Base-by-base conservation (phyloP, 2,113 vertebrate genomes). In the Mixornis gularis region DNA sequence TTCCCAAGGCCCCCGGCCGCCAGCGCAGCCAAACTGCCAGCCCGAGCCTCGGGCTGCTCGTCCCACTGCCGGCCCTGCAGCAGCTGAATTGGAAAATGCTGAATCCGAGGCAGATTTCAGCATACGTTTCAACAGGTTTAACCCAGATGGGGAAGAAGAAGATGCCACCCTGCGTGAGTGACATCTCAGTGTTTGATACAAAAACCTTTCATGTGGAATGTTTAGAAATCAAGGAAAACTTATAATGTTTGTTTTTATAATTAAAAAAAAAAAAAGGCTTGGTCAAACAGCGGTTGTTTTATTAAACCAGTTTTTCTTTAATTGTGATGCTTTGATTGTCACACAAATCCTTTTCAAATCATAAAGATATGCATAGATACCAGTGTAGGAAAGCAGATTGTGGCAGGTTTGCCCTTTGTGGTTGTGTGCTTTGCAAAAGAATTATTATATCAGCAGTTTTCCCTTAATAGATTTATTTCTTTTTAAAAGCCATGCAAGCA, bases 61-160 rank as follows among this genome's bases (percentile, higher is more conserved):
- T 48, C 90, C 98, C 2, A 17, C 97, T 10, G n/a, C 96, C 3
- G 36, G 62, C 66, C 95, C 95, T 9, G 94, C 30, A 81, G 91
- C 97, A 60, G 91, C 94, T 1, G 98, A 97, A 32, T 85, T 97
- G 82, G 97, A 98, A 68, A 96, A 93, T 34, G 90, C 95, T 21
- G 98, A 97, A 64, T 95, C 98, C 0, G 95, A 98, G 82, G 93
- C 96, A 7, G 98, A 98, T 79, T 96, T 97, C 96, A 98, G 98
- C 93, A 97, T 98, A 80, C 98, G 97, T 48, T 98, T 99, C 88
- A 98, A 95, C 85, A 98, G 98, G 92, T 98, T 98, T 87, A 98
- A 98, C 87, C 98, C 98, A 10, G 98, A 98, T 8, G 99, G 98
- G 74, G 98, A 99, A 88, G 98, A 98, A 87, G 99, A 98, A 94